Base-by-base conservation (phyloP, 2,113 vertebrate genomes). In the Egretta garzetta region DNA sequence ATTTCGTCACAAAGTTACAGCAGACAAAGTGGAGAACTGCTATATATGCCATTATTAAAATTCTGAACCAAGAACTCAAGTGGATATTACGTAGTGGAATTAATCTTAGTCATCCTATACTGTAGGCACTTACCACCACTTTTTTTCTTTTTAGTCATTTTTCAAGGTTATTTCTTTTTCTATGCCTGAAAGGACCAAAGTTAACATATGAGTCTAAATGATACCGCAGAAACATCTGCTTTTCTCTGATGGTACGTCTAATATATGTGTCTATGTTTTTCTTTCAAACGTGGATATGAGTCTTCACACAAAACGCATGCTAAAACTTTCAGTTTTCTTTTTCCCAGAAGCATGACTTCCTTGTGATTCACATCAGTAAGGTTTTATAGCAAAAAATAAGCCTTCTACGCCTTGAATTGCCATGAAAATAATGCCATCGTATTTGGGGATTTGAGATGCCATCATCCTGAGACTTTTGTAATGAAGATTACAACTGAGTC, bases 81-180 rank as follows among this genome's bases (percentile, higher is more conserved):
- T 8, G n/a, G 47, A 21, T 71, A 47, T 9, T 67, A 37, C 0
- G 0, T 35, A 0, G 9, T 66, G 16, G 73, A 87, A 82, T 88
- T 90, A 92, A 72, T 64, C 30, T 49, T 27, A 53, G 56, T 84
- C 47, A 79, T 30, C 23, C 8, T 80, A 28, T 32, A 20, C 3
- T 66, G n/a, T 47, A 90, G 62, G 37, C 14, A 47, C 32, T 58
- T 53, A 37, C 4, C 52, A 88, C 18, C 6, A 24, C 24, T 43
- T 58, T 58, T 21, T 80, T 80, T 80, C 60, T 56, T 41, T 60
- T 56, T 35, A 8, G 32, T 23, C 12, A 15, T 80, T 80, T 92
- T 59, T 62, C 32, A 93, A 70, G 13, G 37, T 58, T 53, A 24
- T 45, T 89, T 80, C 35, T 91, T 26, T 73, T 80, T 62, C 50